Conservation (phyloP, 1,140 invertebrate genomes). For the Globodera ellingtonae region DNA sequence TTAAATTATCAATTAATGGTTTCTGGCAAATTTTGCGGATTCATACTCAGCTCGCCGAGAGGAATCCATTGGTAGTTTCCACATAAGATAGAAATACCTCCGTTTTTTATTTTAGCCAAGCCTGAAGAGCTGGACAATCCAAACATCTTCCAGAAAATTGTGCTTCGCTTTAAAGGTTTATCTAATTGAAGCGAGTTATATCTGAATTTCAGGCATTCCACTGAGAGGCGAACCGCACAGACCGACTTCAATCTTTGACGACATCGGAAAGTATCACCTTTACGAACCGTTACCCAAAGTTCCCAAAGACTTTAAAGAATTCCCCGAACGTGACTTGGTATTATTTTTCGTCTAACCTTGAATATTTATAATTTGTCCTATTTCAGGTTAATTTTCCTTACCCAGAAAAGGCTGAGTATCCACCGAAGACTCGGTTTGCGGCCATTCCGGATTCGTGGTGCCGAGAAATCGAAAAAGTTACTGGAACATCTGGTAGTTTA, state of each 20-base stretch:
- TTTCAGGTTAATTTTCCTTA: slow-evolving; percentile 62
- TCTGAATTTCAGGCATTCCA: slow-evolving; percentile 54
- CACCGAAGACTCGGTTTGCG: slow-evolving; percentile 61
- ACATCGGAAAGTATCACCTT: slow-evolving; percentile 58
- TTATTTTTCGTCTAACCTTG: slow-evolving; percentile 15
- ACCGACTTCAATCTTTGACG: slow-evolving; percentile 62
- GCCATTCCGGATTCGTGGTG: slow-evolving; percentile 63
- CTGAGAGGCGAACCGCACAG: slow-evolving; percentile 53
- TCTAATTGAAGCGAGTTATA: background rate
- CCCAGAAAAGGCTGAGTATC: slow-evolving; percentile 54
- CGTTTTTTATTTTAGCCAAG: too few species aligned
- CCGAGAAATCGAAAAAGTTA: slow-evolving; percentile 62
- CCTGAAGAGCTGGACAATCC: too few species aligned
- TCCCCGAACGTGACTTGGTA: slow-evolving; percentile 62
- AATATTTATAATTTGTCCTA: slow-evolving; percentile 3
- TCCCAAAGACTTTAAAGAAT: slow-evolving; percentile 62
- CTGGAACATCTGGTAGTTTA: slow-evolving; percentile 57
- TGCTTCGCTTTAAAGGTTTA: slow-evolving; percentile 57
- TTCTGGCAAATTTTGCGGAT: too few species aligned
- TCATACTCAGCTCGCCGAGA: too few species aligned
- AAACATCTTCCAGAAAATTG: slow-evolving; percentile 61
- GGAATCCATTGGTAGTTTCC: too few species aligned
- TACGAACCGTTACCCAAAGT: slow-evolving; percentile 56
- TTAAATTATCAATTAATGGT: too few species aligned
- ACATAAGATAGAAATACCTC: too few species aligned